Percentiles rank a stretch among this genome's conserved stretches.
Conservation (phyloP, 2,888 invertebrate species). For the Tetropium fuscum region DNA sequence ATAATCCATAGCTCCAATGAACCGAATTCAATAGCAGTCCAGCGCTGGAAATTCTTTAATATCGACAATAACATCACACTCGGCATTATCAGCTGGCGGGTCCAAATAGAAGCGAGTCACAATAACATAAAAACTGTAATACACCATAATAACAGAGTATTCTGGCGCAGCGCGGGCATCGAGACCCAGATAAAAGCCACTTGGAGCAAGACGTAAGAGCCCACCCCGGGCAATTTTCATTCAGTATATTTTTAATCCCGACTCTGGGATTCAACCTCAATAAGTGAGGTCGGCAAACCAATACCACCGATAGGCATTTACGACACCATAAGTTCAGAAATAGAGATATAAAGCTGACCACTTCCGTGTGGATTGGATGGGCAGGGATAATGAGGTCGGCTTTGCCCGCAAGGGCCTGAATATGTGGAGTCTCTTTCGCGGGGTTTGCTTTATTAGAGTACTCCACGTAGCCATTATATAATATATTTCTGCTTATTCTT, state of each 20-base stretch:
- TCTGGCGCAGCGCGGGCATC: neutral
- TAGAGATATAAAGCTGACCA: conserved; percentile 26
- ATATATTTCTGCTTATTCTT: neutral
- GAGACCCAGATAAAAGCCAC: conserved; percentile 13
- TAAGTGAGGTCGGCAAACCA: conserved; percentile 27
- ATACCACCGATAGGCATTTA: conserved; percentile 28
- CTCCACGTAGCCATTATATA: conserved; percentile 1
- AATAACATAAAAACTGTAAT: conserved; percentile 22
- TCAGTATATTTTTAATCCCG: conserved; percentile 24
- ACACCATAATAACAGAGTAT: conserved; percentile 18
- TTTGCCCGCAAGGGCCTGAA: neutral
- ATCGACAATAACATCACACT: conserved; percentile 9
- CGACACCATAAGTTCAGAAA: conserved; percentile 27
- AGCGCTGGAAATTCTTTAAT: neutral
- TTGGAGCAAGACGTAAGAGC: conserved; percentile 1
- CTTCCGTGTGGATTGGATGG: conserved; percentile 23
- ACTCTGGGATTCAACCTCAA: conserved; percentile 17
- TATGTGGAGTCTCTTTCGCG: neutral
- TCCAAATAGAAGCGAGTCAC: conserved; percentile 8
- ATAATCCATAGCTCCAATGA: neutral
- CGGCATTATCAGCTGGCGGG: conserved; percentile 2
- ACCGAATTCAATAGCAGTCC: conserved; percentile 1
- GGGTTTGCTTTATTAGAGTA: conserved; percentile 3
- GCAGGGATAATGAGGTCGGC: conserved; percentile 4
- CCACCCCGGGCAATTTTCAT: conserved; percentile 13